phyloP scores from a whole-genome alignment of 2,797 vertebrate genomes.

The Gymnothorax javanicus region DNA sequence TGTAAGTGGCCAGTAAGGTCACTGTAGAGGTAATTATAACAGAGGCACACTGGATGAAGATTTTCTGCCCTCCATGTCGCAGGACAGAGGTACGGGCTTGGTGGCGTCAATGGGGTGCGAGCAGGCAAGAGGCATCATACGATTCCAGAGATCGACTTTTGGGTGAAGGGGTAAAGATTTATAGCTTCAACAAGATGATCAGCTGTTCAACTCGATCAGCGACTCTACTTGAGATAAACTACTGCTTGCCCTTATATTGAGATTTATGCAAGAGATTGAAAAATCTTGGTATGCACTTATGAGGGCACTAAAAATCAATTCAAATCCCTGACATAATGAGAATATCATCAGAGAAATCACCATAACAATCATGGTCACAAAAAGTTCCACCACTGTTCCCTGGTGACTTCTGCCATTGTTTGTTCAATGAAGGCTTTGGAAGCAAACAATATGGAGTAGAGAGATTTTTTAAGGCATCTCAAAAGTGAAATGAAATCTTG shows the following conservation, averaged over 20 bases:
- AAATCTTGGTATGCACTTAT: background rate
- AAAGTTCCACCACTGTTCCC: background rate
- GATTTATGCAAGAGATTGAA: background rate
- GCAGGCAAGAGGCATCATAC: constrained; percentile 36
- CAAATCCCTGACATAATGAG: background rate
- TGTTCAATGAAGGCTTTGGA: background rate
- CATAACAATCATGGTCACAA: background rate
- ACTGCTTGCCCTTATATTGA: background rate
- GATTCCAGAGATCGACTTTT: constrained; percentile 42
- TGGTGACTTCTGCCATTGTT: background rate
- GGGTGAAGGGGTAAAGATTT: constrained; percentile 60
- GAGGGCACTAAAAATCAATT: background rate
- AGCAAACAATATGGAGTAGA: background rate
- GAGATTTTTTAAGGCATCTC: constrained; percentile 49
- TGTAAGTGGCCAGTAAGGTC: background rate
- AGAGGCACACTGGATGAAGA: background rate
- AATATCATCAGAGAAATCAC: background rate
- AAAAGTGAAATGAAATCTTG: constrained; percentile 55
- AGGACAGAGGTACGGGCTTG: background rate
- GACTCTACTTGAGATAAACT: constrained; percentile 46
- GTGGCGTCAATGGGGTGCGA: constrained; percentile 16
- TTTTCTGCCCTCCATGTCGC: background rate
- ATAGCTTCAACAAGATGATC: constrained; percentile 64
- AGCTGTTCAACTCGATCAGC: constrained; percentile 69
- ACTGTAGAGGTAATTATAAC: background rate